Percentiles rank a stretch among this genome's conserved stretches.
Evolutionary conservation across 1,140 invertebrate species (phyloP).

Genomic region (Brachionus angularis): DNA sequence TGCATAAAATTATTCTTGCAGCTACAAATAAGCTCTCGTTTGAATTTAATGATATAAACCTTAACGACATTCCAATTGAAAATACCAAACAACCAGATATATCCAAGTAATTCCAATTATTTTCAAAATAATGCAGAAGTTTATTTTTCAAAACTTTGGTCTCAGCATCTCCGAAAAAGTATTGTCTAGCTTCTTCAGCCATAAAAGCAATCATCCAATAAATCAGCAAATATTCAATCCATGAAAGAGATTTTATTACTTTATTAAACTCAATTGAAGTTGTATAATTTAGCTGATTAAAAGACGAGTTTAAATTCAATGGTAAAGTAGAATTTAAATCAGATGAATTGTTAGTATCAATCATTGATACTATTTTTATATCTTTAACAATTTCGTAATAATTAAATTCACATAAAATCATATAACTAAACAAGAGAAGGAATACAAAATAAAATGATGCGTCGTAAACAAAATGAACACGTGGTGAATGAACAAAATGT

Average conservation of each 20-base stretch:
- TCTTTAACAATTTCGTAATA: constrained; percentile 32
- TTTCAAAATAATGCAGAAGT: constrained; percentile 32
- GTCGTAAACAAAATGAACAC: constrained; percentile 43
- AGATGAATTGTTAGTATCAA: not conserved
- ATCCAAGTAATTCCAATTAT: constrained; percentile 44
- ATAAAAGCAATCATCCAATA: constrained; percentile 44
- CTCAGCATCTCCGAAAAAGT: constrained; percentile 43
- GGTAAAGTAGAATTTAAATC: not conserved
- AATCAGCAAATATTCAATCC: constrained; percentile 43
- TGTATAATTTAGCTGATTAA: not conserved
- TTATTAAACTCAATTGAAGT: constrained; percentile 6
- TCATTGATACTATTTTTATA: not conserved
- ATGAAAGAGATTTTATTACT: constrained; percentile 11
- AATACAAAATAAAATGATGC: constrained; percentile 23
- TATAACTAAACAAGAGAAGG: constrained; percentile 34
- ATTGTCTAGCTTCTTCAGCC: constrained; percentile 46
- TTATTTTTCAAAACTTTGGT: constrained; percentile 41
- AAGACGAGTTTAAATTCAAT: not conserved
- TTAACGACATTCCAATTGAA: constrained; percentile 32
- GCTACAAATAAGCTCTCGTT: constrained; percentile 19
- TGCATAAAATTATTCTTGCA: constrained; percentile 37
- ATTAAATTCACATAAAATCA: constrained; percentile 39
- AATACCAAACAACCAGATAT: constrained; percentile 37
- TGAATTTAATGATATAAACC: constrained; percentile 41
- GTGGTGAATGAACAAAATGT: constrained; percentile 34